These are phyloP conservation scores for Pelobates fuscus DNA, from an alignment of 2,113 vertebrate genomes.

Conservation along the genomic window DNA sequence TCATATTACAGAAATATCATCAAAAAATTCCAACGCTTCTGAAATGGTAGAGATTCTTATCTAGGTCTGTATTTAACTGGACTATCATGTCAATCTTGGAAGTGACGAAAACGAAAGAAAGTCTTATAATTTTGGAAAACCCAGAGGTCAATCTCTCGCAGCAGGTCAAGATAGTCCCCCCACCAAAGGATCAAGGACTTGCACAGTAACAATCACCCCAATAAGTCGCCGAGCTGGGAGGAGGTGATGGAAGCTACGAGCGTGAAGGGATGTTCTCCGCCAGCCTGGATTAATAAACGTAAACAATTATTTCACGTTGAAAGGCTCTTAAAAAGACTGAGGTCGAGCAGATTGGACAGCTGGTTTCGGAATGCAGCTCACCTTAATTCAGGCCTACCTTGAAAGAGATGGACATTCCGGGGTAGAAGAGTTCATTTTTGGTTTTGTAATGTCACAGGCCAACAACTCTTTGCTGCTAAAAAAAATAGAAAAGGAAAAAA, in stretches of 20 bases:
- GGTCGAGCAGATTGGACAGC: slow-evolving; percentile 6
- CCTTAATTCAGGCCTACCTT: slow-evolving; percentile 14
- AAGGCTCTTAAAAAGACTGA: not conserved
- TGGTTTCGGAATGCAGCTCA: not conserved
- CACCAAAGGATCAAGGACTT: slow-evolving; percentile 4
- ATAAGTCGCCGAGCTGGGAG: not conserved
- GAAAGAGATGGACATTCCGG: slow-evolving; percentile 3
- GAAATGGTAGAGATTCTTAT: slow-evolving; percentile 80
- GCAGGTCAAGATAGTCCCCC: slow-evolving; percentile 10
- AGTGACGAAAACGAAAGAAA: not conserved
- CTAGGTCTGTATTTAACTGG: slow-evolving; percentile 51
- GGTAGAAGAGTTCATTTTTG: slow-evolving; percentile 19
- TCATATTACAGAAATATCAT: slow-evolving; percentile 60
- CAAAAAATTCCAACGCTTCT: slow-evolving; percentile 62
- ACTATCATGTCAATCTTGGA: not conserved
- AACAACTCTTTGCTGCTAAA: slow-evolving; percentile 43
- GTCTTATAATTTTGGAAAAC: slow-evolving; percentile 16
- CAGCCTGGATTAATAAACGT: not conserved
- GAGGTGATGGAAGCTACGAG: not conserved
- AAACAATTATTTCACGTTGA: too few relatives aligned
- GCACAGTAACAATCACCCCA: not conserved
- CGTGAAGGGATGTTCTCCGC: not conserved
- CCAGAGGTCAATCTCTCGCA: not conserved
- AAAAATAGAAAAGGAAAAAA: slow-evolving; percentile 6
- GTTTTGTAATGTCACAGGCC: slow-evolving; percentile 32